Evolutionary conservation across 2,888 invertebrate species (phyloP).

Genomic region (Orchesella flavescens): DNA sequence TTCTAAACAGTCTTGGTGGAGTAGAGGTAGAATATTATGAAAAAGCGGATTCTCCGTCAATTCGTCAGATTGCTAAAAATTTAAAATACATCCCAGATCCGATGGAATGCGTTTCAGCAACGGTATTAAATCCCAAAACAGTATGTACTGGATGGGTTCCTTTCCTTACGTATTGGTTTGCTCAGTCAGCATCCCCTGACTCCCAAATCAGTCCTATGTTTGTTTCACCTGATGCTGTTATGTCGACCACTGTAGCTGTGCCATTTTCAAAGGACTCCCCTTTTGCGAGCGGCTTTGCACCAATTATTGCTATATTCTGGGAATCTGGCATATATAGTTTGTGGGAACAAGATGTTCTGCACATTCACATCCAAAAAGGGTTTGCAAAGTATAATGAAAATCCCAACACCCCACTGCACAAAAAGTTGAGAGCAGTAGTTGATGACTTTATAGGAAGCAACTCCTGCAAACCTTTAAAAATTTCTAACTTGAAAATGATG

Average conservation of each 20-base stretch:
- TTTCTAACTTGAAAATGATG: conserved; percentile 36
- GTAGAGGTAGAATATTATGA: conserved; percentile 42
- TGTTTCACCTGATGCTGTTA: not conserved
- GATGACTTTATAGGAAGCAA: conserved; percentile 4
- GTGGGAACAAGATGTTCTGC: conserved; percentile 43
- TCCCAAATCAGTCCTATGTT: not conserved
- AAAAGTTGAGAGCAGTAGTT: conserved; percentile 14
- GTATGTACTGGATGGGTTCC: conserved; percentile 55
- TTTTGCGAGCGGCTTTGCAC: conserved; percentile 13
- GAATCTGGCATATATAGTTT: conserved; percentile 30
- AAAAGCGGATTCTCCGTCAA: conserved; percentile 4
- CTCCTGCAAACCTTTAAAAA: conserved; percentile 18
- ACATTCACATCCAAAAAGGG: conserved; percentile 39
- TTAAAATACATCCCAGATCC: conserved; percentile 23
- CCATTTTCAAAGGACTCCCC: conserved; percentile 48
- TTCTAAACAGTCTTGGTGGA: conserved; percentile 44
- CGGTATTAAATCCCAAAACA: conserved; percentile 31
- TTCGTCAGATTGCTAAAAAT: conserved; percentile 15
- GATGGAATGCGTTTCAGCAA: conserved; percentile 16
- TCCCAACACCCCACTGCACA: conserved; percentile 3
- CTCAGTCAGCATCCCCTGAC: conserved; percentile 40
- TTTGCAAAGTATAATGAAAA: conserved; percentile 22
- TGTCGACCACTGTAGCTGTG: not conserved
- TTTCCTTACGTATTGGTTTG: conserved; percentile 12
- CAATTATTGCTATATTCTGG: conserved; percentile 26